These are phyloP conservation scores for Odiellus spinosus DNA, from an alignment of 2,888 invertebrate species.

Conservation along the genomic window DNA sequence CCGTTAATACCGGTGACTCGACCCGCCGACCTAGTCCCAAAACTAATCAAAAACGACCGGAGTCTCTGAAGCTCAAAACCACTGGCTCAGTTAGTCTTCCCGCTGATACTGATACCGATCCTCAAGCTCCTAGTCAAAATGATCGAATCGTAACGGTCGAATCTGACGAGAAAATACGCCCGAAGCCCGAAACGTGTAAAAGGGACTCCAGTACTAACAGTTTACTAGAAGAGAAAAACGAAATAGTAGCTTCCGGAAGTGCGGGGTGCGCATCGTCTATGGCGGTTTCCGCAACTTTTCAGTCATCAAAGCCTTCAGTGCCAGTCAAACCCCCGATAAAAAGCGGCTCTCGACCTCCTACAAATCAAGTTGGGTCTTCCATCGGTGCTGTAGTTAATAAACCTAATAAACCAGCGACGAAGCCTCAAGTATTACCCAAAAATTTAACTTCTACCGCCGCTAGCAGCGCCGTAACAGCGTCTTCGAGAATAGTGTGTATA, in stretches of 20 bases:
- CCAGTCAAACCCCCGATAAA: conserved; percentile 16
- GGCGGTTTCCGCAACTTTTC: conserved; percentile 3
- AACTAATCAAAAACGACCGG: conserved; percentile 11
- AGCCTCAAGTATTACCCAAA: conserved; percentile 16
- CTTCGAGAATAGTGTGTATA: neutral
- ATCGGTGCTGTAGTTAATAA: conserved; percentile 6
- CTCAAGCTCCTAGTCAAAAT: conserved; percentile 8
- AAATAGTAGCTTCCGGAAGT: neutral
- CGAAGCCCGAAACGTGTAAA: no score
- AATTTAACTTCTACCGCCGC: no score
- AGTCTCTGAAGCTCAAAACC: neutral
- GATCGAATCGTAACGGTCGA: conserved; percentile 12
- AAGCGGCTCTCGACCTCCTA: conserved; percentile 6
- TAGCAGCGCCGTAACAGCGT: conserved; percentile 7
- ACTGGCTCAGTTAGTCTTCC: neutral
- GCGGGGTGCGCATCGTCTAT: conserved; percentile 8
- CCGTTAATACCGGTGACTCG: conserved; percentile 2
- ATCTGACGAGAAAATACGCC: neutral
- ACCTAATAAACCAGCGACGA: conserved; percentile 12
- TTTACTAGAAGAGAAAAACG: neutral
- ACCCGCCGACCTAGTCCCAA: conserved; percentile 13
- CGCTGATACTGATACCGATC: conserved; percentile 5
- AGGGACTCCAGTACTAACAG: no score
- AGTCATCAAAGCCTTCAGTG: conserved; percentile 12
- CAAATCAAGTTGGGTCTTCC: conserved; percentile 3